Conservation (phyloP, 2,888 invertebrate species). For the Zhuqinia jingwanae region DNA sequence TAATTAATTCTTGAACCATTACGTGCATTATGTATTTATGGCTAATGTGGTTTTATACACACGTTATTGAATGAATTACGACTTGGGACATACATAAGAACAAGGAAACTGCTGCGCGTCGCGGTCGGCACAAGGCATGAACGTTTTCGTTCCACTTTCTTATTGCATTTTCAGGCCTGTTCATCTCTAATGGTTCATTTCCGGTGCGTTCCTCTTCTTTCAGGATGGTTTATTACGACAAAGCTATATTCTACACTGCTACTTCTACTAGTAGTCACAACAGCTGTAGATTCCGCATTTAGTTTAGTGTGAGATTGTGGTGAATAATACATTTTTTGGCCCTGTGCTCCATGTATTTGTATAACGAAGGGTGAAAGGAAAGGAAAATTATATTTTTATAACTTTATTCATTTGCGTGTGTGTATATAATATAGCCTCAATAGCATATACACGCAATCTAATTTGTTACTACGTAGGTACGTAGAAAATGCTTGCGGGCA, state of each 20-base stretch:
- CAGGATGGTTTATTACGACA: conserved; percentile 9
- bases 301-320: no score
- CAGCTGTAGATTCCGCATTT: not conserved
- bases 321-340: no score
- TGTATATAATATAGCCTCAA: no score
- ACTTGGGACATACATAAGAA: conserved; percentile 18
- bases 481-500: no score
- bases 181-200: conserved; percentile 63
- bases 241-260: no score
- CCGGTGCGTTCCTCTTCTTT: conserved; percentile 37
- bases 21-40: conserved; percentile 52
- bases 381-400: conserved; percentile 11
- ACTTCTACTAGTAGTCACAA: no score
- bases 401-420: not conserved
- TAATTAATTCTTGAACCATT: conserved; percentile 46
- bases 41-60: conserved; percentile 47
- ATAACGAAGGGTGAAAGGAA: no score
- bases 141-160: conserved; percentile 4
- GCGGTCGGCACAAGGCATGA: not conserved
- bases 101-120: conserved; percentile 36
- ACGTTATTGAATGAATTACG: conserved; percentile 32
- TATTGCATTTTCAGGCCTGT: conserved; percentile 38
- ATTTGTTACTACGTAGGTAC: conserved; percentile 9
- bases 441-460: conserved; percentile 3
- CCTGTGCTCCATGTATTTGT: no score